Base-by-base conservation (phyloP, 2,113 vertebrate species). In the Istiophorus platypterus region DNA sequence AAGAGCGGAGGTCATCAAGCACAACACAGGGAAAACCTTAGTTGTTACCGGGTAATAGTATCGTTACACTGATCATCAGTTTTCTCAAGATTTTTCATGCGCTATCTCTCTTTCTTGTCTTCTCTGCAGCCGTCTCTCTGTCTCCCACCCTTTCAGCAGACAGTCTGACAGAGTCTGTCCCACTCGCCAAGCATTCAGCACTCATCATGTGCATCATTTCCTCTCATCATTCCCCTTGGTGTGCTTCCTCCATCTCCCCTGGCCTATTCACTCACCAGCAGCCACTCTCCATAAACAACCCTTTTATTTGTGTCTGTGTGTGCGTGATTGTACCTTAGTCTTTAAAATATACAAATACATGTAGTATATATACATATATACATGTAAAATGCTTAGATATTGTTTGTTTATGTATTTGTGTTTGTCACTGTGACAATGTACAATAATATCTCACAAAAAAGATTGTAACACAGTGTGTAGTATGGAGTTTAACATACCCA, bases 181-280 rank as follows among this genome's bases (percentile, higher is more conserved):
- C 93, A 88, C 88, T 93, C 91, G 92, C 86, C 91, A 59, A 87
- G 70, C 89, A 85, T 91, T 93, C 93, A 95, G 85, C 91, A 85
- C 90, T 92, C 89, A 95, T 95, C 93, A 94, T 88, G 87, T 88
- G 91, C 94, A 93, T 90, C 92, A 92, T 93, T 94, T 94, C 92
- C 92, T 91, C 83, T 85, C 88, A 87, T 90, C 89, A 86, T 88
- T 91, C 89, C 89, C 90, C 88, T 82, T 29, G 57, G 86, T 88
- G 88, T 83, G 88, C 77, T 90, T 84, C 85, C 87, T 92, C 88
- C 84, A 86, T 89, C 89, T 92, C 76, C 78, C 89, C 76, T 80
- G 87, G 82, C 83, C 76, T 82, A 78, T 86, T 89, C 82, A 45
- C 84, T 87, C 58, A 8, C 85, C 77, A 80, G 88, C 81, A 86